A percentile compares a stretch with the other conserved stretches of the same genome.
Conservation (phyloP, 1,140 invertebrate genomes). For the Drosophila lini region DNA sequence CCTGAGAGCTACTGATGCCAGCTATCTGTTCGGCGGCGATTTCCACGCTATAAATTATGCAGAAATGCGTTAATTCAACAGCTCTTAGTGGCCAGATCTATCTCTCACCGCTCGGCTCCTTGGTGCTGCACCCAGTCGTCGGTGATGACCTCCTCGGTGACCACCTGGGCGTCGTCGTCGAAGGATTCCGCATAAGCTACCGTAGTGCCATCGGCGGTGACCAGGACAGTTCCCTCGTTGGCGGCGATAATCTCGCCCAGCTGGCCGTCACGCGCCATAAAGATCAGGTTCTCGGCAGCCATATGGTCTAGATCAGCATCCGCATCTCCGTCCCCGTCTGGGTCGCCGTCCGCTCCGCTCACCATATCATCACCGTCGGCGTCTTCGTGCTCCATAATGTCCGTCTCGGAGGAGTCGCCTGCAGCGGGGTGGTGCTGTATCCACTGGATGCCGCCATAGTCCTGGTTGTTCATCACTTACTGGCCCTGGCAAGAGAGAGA, state of each 20-base stretch:
- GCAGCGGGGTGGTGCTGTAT: conserved; percentile 71
- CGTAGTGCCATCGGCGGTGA: conserved; percentile 84
- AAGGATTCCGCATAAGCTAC: conserved; percentile 85
- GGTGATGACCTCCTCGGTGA: conserved; percentile 91
- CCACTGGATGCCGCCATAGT: conserved; percentile 79
- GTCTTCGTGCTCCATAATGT: conserved; percentile 52
- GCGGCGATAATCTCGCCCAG: conserved; percentile 71
- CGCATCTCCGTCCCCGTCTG: conserved; percentile 52
- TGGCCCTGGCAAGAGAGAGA: conserved; percentile 30
- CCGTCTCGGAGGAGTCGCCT: conserved; percentile 57
- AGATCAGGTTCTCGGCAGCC: conserved; percentile 87
- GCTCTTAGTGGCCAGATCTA: background rate
- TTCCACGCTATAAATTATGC: conserved; percentile 85
- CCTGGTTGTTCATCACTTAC: conserved; percentile 71
- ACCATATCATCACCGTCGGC: conserved; percentile 35
- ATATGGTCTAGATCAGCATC: conserved; percentile 85
- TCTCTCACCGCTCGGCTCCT: conserved; percentile 88
- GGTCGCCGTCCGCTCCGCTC: conserved; percentile 34
- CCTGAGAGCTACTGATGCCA: conserved; percentile 85
- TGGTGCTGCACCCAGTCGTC: conserved; percentile 90
- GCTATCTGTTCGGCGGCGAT: conserved; percentile 88
- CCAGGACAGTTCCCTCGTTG: conserved; percentile 83
- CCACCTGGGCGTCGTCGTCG: conserved; percentile 82
- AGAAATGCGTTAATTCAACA: background rate
- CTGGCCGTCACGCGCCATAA: conserved; percentile 86